Evolutionary conservation across 2,888 invertebrate species (phyloP).

Genomic region (Cephus spinipes): DNA sequence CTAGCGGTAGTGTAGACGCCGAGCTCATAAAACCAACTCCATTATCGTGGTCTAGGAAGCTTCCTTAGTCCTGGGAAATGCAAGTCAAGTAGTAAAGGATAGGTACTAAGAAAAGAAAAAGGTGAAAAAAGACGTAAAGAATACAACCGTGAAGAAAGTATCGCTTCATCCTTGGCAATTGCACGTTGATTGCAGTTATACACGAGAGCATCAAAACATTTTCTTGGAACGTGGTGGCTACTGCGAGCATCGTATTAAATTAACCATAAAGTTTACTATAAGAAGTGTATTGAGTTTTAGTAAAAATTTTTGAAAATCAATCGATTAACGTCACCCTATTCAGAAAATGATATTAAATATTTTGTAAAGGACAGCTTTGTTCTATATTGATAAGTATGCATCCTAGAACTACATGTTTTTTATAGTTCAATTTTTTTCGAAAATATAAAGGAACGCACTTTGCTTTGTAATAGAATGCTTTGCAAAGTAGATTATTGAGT

Average conservation of each 20-base stretch:
- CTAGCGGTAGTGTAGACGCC: neutral
- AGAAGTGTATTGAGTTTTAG: neutral
- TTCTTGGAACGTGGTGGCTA: neutral
- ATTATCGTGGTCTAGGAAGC: neutral
- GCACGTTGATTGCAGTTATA: neutral
- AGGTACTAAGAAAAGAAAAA: neutral
- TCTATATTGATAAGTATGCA: neutral
- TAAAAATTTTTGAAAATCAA: neutral
- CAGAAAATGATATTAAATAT: neutral
- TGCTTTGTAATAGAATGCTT: no score
- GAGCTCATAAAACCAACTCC: constrained; percentile 3
- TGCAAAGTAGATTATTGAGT: neutral
- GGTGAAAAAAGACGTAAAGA: neutral
- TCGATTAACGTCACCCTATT: neutral
- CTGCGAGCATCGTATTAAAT: neutral
- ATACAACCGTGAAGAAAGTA: neutral
- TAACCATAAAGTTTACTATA: neutral
- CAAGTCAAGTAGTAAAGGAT: neutral
- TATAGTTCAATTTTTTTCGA: neutral
- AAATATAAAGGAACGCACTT: neutral
- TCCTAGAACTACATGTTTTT: neutral
- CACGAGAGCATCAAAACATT: neutral
- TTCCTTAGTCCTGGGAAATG: neutral
- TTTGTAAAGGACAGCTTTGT: neutral
- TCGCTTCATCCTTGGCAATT: neutral